Base-by-base conservation (phyloP, 1,140 invertebrate genomes). In the Eulimnadia texana region DNA sequence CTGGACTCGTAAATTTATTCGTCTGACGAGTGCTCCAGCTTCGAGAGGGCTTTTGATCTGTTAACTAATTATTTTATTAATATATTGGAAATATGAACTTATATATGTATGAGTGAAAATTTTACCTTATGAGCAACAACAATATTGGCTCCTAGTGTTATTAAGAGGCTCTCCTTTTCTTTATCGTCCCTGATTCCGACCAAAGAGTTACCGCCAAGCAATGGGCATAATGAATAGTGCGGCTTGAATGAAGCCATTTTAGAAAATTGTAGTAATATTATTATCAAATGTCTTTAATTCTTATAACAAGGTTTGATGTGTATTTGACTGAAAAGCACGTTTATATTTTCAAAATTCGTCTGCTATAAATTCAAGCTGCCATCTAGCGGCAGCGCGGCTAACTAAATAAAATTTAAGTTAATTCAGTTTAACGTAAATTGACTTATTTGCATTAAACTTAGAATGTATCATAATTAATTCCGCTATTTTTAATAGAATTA, bases 231-330 rank as follows among this genome's bases (percentile, higher is more conserved):
- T 13, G 55, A 29, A n/a, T 57, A 57, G 9, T 57, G 55, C 3
- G 55, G 55, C 27, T 57, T 57, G 33, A 57, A 57, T 16, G 55
- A n/a, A 16, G 55, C 55, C 55, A 57, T 57, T 57, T 54, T 19
- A 10, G 20, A 52, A 23, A n/a, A n/a, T n/a, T n/a, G n/a, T n/a
- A n/a, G n/a, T n/a, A n/a, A n/a, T n/a, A n/a, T n/a, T n/a, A n/a
- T n/a, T n/a, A n/a, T n/a, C n/a, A n/a, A n/a, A n/a, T n/a, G n/a
- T n/a, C n/a, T n/a, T n/a, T n/a, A n/a, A n/a, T n/a, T n/a, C n/a
- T n/a, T n/a, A n/a, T n/a, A n/a, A n/a, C n/a, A n/a, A n/a, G n/a
- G n/a, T n/a, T n/a, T n/a, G n/a, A n/a, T n/a, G n/a, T n/a, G n/a
- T n/a, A n/a, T n/a, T n/a, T n/a, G n/a, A n/a, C n/a, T n/a, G n/a